A percentile compares a stretch with the other conserved stretches of the same genome.
Evolutionary conservation across 2,797 vertebrate genomes (phyloP).

Genomic region (Halcyon chelicuti): DNA sequence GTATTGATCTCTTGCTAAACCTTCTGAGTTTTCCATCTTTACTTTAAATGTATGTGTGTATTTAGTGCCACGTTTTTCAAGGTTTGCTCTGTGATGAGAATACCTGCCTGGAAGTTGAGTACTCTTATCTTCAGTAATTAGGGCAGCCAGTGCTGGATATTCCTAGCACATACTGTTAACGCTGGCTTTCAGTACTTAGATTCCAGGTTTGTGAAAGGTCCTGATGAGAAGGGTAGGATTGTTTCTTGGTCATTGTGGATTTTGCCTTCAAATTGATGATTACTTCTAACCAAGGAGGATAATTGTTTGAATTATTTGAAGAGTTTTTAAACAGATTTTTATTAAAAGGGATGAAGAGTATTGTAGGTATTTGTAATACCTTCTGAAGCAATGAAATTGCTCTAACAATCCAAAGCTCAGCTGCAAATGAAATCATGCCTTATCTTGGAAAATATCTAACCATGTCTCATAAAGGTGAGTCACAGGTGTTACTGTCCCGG

Average conservation of each 20-base stretch:
- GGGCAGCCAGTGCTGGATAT: neutral
- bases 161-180: constrained; percentile 45
- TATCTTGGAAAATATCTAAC: neutral
- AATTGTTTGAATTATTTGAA: constrained; percentile 30
- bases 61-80: neutral
- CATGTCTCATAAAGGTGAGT: neutral
- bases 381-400: constrained; percentile 44
- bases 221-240: neutral
- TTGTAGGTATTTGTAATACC: constrained; percentile 3
- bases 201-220: constrained; percentile 24
- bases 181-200: neutral
- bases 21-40: neutral
- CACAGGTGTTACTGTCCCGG: constrained; percentile 24
- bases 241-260: neutral
- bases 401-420: neutral
- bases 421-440: neutral
- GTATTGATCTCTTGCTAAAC: neutral
- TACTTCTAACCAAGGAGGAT: neutral
- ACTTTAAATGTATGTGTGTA: neutral
- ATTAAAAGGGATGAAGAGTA: neutral
- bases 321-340: neutral
- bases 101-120: constrained; percentile 16
- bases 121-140: constrained; percentile 40
- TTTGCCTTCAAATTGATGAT: neutral
- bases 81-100: constrained; percentile 7